Evolutionary conservation across 2,797 vertebrate species (phyloP), one percentile per base, ranked within the genome.

Genomic region (Lagorchestes hirsutus): DNA sequence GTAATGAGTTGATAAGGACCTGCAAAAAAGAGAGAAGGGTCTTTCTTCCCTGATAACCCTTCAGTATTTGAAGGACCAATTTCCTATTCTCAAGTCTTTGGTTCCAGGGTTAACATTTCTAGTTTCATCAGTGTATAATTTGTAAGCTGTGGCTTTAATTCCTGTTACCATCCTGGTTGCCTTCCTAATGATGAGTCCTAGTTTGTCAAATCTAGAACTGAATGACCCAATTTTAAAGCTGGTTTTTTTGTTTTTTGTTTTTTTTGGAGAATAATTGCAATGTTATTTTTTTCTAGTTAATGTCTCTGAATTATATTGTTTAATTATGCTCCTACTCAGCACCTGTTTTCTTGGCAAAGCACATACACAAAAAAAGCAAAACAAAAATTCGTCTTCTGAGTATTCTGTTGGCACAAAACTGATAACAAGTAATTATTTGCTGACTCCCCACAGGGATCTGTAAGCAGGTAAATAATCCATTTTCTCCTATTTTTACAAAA

Each of bases 301-400:
- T 4, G 27, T 34, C 52, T 40, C 0, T 9, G 55, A 28, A 18
- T 16, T 46, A 52, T 3, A 40, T 94, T 54, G 52, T 24, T 93
- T 91, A 46, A n/a, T 50, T 92, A 13, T 3, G 0, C 6, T 54
- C 52, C 50, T 67, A 87, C n/a, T 58, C 29, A 4, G 90, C 55
- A 87, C 34, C 52, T 87, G 34, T 59, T 56, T 96, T 90, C 92
- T 55, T 90, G 10, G 55, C 9, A 95, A 94, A 96, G 57, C 18
- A 11, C 74, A n/a, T n/a, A 92, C 74, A 31, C 46, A 92, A 90
- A 29, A 55, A 91, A 91, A 22, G 55, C 54, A 95, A 57, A 54
- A 91, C 91, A 93, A 82, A 94, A 34, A 5, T 31, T 1, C 9
- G 16, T 58, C 16, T 55, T n/a, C 52, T 29, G 13, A 50, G n/a